Percentiles rank a stretch among this genome's conserved stretches.
phyloP scores from a whole-genome alignment of 2,888 invertebrate genomes.

The Ochropleura leucogaster region DNA sequence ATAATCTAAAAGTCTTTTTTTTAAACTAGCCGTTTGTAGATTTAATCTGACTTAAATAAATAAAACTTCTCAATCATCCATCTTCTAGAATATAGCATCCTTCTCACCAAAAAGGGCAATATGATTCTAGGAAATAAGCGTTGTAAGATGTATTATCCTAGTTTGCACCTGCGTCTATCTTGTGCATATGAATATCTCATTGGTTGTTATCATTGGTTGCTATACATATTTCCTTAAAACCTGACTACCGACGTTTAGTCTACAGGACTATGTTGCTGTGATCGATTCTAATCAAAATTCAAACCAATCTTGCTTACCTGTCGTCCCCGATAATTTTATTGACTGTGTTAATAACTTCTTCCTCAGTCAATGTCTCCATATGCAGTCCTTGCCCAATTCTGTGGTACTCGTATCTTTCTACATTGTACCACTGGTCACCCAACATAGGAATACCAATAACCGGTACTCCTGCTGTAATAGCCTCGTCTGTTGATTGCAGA shows the following conservation, averaged over 20 bases:
- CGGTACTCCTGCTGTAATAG: slow-evolving; percentile 80
- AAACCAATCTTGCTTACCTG: slow-evolving; percentile 59
- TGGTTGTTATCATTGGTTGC: too few species aligned
- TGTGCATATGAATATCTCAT: background rate
- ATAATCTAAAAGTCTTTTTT: too few species aligned
- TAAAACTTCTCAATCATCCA: too few species aligned
- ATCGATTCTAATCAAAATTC: background rate
- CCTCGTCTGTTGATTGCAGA: slow-evolving; percentile 83
- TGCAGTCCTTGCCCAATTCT: slow-evolving; percentile 76
- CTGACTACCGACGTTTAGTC: background rate
- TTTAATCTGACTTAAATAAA: too few species aligned
- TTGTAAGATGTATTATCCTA: background rate
- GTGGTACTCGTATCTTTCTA: slow-evolving; percentile 70
- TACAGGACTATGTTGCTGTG: background rate
- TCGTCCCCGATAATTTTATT: slow-evolving; percentile 63
- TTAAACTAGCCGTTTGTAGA: too few species aligned
- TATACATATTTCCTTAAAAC: too few species aligned
- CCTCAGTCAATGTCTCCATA: slow-evolving; percentile 69
- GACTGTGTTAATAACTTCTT: slow-evolving; percentile 67
- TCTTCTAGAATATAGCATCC: too few species aligned
- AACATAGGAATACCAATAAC: slow-evolving; percentile 82
- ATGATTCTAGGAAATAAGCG: background rate
- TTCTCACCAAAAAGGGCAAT: background rate
- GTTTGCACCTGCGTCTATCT: background rate
- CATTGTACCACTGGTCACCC: slow-evolving; percentile 81